phyloP scores from a whole-genome alignment of 2,113 vertebrate species.

The Cinclus mexicanus region DNA sequence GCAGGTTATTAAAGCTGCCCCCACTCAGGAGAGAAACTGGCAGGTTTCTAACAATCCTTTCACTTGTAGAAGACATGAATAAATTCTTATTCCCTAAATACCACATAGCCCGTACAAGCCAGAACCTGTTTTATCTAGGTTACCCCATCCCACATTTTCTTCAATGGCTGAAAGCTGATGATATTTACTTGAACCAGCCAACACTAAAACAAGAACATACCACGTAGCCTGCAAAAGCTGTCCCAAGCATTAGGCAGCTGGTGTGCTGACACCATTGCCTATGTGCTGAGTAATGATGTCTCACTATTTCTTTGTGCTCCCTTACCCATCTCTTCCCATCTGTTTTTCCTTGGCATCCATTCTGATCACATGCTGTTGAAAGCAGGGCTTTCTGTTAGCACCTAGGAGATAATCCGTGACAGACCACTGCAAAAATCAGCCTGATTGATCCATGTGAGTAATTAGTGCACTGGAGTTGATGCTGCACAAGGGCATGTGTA shows the following conservation, averaged over 20 bases:
- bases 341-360: background rate
- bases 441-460: background rate
- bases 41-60: background rate
- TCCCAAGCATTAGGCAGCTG: constrained; percentile 9
- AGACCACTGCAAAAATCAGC: background rate
- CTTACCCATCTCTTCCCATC: constrained; percentile 18
- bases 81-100: background rate
- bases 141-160: background rate
- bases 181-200: background rate
- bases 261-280: background rate
- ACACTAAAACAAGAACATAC: background rate
- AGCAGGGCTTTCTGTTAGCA: background rate
- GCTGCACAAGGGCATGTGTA: background rate
- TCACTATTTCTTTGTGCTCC: background rate
- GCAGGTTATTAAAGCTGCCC: background rate
- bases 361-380: background rate
- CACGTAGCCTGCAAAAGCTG: background rate
- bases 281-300: constrained; percentile 39
- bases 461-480: background rate
- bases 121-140: background rate
- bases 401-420: background rate
- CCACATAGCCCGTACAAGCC: background rate
- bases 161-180: background rate
- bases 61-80: background rate
- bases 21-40: background rate